phyloP scores from a whole-genome alignment of 1,140 invertebrate species.

The Zaprionus nigranus region DNA sequence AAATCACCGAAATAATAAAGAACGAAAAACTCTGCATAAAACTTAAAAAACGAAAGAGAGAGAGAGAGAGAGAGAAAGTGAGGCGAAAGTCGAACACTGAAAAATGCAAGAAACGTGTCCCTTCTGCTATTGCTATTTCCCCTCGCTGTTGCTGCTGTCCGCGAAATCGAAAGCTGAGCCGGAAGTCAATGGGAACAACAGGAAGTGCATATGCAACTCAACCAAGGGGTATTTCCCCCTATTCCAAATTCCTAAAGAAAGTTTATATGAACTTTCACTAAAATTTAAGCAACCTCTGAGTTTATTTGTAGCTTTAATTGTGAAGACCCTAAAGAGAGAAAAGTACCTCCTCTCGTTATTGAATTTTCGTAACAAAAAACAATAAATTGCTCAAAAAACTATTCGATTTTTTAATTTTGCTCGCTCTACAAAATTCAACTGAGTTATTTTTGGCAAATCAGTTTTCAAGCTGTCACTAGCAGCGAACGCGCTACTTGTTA shows the following conservation, averaged over 20 bases:
- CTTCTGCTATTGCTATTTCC: background rate
- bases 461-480: conserved; percentile 5
- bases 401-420: background rate
- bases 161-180: conserved; percentile 72
- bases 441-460: conserved; percentile 1
- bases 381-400: background rate
- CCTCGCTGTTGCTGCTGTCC: background rate
- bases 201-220: conserved; percentile 58
- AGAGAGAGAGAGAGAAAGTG: conserved; percentile 25
- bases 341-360: background rate
- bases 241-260: too few species aligned
- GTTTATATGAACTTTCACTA: background rate
- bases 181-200: conserved; percentile 77
- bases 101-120: conserved; percentile 51
- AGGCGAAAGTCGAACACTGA: conserved; percentile 41
- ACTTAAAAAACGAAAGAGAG: background rate
- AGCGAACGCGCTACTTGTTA: conserved; percentile 1
- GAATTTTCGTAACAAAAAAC: background rate
- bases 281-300: background rate
- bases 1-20: conserved; percentile 80
- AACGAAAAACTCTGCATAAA: conserved; percentile 24
- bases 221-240: background rate
- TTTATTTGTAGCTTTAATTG: background rate
- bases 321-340: background rate
- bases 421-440: background rate